These are phyloP conservation scores for Halocaridina rubra DNA, from an alignment of 2,888 invertebrate species.

Conservation along the genomic window DNA sequence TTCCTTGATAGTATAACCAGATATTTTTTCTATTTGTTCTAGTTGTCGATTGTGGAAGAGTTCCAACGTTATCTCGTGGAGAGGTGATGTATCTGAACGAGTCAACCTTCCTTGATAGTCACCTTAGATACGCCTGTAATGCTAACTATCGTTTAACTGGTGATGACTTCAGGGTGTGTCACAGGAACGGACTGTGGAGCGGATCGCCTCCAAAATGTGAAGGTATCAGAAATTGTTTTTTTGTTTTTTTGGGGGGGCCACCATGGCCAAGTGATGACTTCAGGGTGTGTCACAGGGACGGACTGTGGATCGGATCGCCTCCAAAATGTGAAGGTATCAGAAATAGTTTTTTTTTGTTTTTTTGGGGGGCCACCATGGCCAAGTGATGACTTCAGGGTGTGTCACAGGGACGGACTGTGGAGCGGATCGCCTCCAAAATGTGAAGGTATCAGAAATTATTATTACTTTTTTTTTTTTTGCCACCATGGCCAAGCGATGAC, in stretches of 20 bases:
- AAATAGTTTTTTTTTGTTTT: no score
- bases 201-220: constrained; percentile 87
- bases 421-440: constrained; percentile 86
- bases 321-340: constrained; percentile 87
- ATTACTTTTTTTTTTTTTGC: not conserved
- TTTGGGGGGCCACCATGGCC: no score
- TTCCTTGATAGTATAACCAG: no score
- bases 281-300: constrained; percentile 80
- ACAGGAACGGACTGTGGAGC: constrained; percentile 84
- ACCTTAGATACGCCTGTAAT: constrained; percentile 83
- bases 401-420: constrained; percentile 83
- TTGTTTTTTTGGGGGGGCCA: no score
- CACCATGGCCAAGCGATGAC: no score
- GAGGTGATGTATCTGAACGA: constrained; percentile 80
- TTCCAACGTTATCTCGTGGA: constrained; percentile 83
- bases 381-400: constrained; percentile 69
- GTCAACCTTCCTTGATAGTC: constrained; percentile 82
- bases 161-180: constrained; percentile 79
- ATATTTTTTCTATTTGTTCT: no score
- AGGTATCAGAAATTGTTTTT: constrained; percentile 71
- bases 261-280: no score
- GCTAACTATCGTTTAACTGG: constrained; percentile 84
- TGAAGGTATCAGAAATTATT: constrained; percentile 72
- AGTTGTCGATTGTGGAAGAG: constrained; percentile 91
- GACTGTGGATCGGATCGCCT: constrained; percentile 84